These are phyloP conservation scores for Acholoe squamosa DNA, from an alignment of 2,888 invertebrate species.

Conservation along the genomic window DNA sequence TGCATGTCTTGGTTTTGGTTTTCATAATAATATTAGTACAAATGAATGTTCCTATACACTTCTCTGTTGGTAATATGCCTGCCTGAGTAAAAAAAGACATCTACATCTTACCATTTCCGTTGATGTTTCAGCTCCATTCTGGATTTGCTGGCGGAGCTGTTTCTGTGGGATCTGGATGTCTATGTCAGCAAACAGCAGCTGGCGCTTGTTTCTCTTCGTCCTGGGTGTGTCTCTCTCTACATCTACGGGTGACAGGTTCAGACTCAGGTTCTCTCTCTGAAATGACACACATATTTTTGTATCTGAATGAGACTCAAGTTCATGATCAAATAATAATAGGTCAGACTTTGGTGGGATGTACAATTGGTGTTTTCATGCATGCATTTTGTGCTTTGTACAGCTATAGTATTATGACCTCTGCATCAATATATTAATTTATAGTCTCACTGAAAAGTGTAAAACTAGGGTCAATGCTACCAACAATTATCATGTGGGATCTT, in stretches of 20 bases:
- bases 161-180: conserved; percentile 24
- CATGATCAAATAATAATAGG: background rate
- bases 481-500: too few species aligned
- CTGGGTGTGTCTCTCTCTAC: background rate
- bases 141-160: background rate
- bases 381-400: too few species aligned
- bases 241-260: background rate
- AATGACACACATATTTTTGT: background rate
- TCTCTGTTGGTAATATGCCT: too few species aligned
- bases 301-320: background rate
- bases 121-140: conserved; percentile 1
- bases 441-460: too few species aligned
- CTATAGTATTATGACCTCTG: too few species aligned
- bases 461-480: too few species aligned
- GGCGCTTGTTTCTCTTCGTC: background rate
- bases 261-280: background rate
- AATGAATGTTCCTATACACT: too few species aligned
- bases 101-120: background rate
- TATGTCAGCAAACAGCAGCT: background rate
- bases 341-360: background rate
- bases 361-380: too few species aligned
- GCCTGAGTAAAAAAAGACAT: too few species aligned
- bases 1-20: too few species aligned
- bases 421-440: too few species aligned
- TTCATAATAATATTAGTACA: too few species aligned